Conservation (phyloP, 2,888 invertebrate genomes). For the Lepidochrysops patricia region DNA sequence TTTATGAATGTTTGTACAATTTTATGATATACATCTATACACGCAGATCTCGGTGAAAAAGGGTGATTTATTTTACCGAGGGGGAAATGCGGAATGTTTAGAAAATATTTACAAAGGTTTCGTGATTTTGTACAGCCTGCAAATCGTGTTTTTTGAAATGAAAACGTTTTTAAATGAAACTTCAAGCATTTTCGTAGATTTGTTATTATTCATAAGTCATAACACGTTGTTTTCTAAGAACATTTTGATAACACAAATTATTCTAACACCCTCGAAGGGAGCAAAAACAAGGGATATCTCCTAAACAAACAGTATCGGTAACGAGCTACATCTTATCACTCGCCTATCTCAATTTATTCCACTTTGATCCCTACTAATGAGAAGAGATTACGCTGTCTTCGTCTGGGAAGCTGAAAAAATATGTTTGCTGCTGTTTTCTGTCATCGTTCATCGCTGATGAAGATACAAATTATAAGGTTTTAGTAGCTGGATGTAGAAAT, state of each 20-base stretch:
- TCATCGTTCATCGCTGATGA: too few species aligned
- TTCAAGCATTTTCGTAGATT: too few species aligned
- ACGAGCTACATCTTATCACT: background rate
- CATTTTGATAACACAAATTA: too few species aligned
- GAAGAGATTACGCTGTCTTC: background rate
- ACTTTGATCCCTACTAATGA: background rate
- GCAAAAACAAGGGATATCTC: background rate
- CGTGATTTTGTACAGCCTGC: background rate
- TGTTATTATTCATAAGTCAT: too few species aligned
- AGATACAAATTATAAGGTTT: too few species aligned
- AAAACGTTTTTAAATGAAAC: background rate
- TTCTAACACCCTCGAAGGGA: background rate
- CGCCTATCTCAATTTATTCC: conserved; percentile 1
- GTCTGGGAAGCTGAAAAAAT: background rate
- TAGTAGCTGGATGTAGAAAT: too few species aligned
- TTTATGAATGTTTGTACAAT: background rate
- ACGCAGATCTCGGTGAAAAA: background rate
- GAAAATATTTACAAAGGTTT: background rate
- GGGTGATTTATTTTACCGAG: background rate
- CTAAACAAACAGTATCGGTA: conserved; percentile 2
- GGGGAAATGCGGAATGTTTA: background rate
- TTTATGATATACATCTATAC: background rate
- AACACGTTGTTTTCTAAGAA: too few species aligned
- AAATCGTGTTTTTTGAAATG: background rate
- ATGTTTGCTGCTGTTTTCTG: background rate